Evolutionary conservation across 2,113 vertebrate species (phyloP).

Genomic region (Malurus melanocephalus): DNA sequence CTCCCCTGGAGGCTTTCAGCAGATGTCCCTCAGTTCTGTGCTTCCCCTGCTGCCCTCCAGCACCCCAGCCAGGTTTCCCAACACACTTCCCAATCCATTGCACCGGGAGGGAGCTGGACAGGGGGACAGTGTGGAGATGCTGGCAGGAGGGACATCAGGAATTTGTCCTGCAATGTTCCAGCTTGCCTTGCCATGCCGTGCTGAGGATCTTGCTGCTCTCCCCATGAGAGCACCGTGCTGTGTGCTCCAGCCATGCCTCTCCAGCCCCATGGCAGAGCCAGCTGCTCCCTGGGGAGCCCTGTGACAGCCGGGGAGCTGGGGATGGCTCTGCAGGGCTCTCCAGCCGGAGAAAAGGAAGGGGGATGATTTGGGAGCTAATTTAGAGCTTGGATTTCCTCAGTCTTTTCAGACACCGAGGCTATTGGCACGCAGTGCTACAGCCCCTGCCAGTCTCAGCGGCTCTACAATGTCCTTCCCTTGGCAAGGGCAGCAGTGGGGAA

Average conservation of each 20-base stretch:
- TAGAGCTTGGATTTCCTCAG: slow-evolving; percentile 43
- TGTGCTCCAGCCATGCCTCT: neutral
- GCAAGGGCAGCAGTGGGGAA: slow-evolving; percentile 39
- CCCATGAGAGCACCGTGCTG: neutral
- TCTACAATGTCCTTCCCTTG: slow-evolving; percentile 50
- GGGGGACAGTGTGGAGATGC: rapidly evolving
- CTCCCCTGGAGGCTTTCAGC: neutral
- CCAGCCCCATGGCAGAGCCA: neutral
- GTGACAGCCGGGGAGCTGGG: neutral
- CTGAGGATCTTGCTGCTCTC: rapidly evolving
- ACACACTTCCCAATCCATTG: rapidly evolving
- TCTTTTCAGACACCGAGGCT: slow-evolving; percentile 34
- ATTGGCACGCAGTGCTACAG: slow-evolving; percentile 22
- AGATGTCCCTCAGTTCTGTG: neutral
- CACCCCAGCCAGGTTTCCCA: neutral
- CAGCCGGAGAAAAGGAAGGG: neutral
- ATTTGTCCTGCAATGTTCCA: neutral
- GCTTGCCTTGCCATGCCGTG: neutral
- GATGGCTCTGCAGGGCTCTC: neutral
- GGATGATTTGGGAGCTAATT: slow-evolving; percentile 33
- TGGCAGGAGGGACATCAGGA: neutral
- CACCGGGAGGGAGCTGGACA: neutral
- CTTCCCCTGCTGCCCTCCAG: neutral
- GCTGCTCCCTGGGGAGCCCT: rapidly evolving
- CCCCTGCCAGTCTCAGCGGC: slow-evolving; percentile 45